These are phyloP conservation scores for Phyllotreta cruciferae DNA, from an alignment of 2,888 invertebrate genomes.

Conservation along the genomic window DNA sequence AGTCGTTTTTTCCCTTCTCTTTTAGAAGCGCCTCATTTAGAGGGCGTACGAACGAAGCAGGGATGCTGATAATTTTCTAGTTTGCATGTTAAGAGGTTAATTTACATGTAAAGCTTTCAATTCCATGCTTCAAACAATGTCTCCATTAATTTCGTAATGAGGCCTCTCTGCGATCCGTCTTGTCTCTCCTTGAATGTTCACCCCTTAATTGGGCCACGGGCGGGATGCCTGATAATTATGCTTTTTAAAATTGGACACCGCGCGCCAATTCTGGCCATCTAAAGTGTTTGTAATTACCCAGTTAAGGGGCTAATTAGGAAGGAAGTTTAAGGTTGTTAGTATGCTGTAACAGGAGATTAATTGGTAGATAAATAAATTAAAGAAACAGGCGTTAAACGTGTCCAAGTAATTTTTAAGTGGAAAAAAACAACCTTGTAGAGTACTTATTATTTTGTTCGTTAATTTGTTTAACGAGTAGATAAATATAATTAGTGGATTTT, in stretches of 20 bases:
- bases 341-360: slow-evolving; percentile 17
- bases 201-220: slow-evolving; percentile 51
- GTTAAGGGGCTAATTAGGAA: slow-evolving; percentile 27
- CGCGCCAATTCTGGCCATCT: slow-evolving; percentile 24
- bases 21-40: slow-evolving; percentile 36
- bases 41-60: slow-evolving; percentile 44
- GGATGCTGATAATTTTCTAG: slow-evolving; percentile 58
- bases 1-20: slow-evolving; percentile 31
- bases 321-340: slow-evolving; percentile 18
- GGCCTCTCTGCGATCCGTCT: slow-evolving; percentile 46
- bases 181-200: slow-evolving; percentile 40
- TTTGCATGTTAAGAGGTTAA: slow-evolving; percentile 61
- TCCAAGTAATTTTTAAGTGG: not conserved
- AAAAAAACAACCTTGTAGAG: no score
- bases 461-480: no score
- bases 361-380: slow-evolving; percentile 17
- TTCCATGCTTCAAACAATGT: slow-evolving; percentile 59
- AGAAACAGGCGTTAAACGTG: slow-evolving; percentile 2
- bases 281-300: slow-evolving; percentile 27
- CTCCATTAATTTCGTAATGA: slow-evolving; percentile 60
- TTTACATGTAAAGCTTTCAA: slow-evolving; percentile 59
- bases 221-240: slow-evolving; percentile 48
- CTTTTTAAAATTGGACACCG: slow-evolving; percentile 40
- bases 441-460: no score
- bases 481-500: no score